phyloP scores from a whole-genome alignment of 1,140 invertebrate species.

The Drosophila santomea region DNA sequence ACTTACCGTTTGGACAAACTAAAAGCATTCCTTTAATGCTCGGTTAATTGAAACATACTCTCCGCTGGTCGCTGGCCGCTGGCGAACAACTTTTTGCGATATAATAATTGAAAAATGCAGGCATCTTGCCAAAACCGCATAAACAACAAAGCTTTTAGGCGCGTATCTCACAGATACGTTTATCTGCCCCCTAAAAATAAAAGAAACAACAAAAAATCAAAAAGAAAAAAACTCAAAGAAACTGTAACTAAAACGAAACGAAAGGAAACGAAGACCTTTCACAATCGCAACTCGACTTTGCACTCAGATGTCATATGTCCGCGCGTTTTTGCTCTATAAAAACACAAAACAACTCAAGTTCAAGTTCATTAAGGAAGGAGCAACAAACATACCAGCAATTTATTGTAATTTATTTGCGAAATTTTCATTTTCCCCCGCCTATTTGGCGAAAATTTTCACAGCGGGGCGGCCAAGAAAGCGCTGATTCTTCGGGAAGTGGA shows the following conservation, averaged over 20 bases:
- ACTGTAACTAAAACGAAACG: slow-evolving; percentile 1
- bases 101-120: slow-evolving; percentile 64
- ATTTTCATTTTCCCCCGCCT: slow-evolving; percentile 35
- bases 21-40: slow-evolving; percentile 81
- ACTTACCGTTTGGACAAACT: slow-evolving; percentile 53
- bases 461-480: slow-evolving; percentile 12
- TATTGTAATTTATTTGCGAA: slow-evolving; percentile 71
- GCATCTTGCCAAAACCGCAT: slow-evolving; percentile 74
- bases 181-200: slow-evolving; percentile 15
- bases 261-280: slow-evolving; percentile 28
- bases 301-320: slow-evolving; percentile 18
- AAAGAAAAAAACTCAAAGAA: neutral
- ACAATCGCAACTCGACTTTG: slow-evolving; percentile 43
- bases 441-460: slow-evolving; percentile 39
- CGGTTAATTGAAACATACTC: slow-evolving; percentile 73
- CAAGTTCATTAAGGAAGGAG: slow-evolving; percentile 65
- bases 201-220: neutral
- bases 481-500: slow-evolving; percentile 13
- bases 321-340: slow-evolving; percentile 2
- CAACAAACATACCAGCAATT: slow-evolving; percentile 37
- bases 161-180: slow-evolving; percentile 69
- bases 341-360: slow-evolving; percentile 53
- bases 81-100: slow-evolving; percentile 52
- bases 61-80: neutral
- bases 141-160: slow-evolving; percentile 81